A percentile compares a stretch with the other conserved stretches of the same genome.
Evolutionary conservation across 2,888 invertebrate genomes (phyloP).

Genomic region (Kuschelorhynchus macadamiae): DNA sequence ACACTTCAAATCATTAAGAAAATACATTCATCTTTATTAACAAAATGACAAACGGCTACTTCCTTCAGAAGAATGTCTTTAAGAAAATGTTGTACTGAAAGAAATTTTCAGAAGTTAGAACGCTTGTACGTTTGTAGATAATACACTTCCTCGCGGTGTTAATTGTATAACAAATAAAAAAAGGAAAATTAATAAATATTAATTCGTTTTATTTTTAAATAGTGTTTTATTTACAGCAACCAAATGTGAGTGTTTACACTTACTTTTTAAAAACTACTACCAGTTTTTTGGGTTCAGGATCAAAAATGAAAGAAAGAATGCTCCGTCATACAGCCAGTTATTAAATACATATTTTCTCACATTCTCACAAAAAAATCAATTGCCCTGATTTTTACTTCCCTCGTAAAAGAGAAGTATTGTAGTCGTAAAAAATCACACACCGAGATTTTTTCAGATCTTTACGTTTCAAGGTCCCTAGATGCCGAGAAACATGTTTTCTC

Average conservation of each 20-base stretch:
- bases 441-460: no score
- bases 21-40: constrained; percentile 8
- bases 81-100: constrained; percentile 12
- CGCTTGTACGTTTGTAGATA: constrained; percentile 37
- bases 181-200: constrained; percentile 35
- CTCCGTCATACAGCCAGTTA: no score
- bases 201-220: constrained; percentile 48
- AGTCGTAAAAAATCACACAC: no score
- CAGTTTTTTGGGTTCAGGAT: no score
- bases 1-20: constrained; percentile 28
- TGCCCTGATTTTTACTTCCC: no score
- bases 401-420: no score
- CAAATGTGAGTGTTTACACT: neutral
- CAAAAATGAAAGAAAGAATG: no score
- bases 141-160: constrained; percentile 36
- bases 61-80: neutral
- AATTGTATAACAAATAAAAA: constrained; percentile 34
- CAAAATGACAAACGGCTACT: constrained; percentile 20
- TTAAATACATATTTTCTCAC: no score
- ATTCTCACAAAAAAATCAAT: no score
- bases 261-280: neutral
- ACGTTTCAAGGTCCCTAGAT: no score
- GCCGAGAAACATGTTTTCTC: no score
- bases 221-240: constrained; percentile 20
- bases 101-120: constrained; percentile 14